These are phyloP conservation scores for Phragmatobia fuliginosa DNA, from an alignment of 2,888 invertebrate genomes.

Conservation along the genomic window DNA sequence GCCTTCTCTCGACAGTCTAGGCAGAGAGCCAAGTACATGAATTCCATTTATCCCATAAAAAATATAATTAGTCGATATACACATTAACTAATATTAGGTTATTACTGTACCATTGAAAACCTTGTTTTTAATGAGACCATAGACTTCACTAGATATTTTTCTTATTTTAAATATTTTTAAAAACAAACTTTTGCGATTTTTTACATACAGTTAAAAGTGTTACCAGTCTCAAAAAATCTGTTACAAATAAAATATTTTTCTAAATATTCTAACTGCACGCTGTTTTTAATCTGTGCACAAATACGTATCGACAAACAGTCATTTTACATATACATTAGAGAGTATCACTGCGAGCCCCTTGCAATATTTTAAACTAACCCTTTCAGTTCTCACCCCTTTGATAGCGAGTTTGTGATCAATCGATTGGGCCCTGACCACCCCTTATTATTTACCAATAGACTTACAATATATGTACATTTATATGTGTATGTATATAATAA, in stretches of 20 bases:
- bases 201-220: not conserved
- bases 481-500: not conserved
- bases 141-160: not conserved
- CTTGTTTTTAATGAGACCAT: not conserved
- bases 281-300: conserved; percentile 33
- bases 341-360: conserved; percentile 60
- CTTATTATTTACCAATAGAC: conserved; percentile 77
- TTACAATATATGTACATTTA: conserved; percentile 40
- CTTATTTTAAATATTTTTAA: not conserved
- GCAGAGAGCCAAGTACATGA: conserved; percentile 24
- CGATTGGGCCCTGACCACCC: conserved; percentile 78
- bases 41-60: conserved; percentile 26
- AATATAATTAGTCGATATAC: conserved; percentile 27
- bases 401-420: conserved; percentile 69
- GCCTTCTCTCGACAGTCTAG: conserved; percentile 23
- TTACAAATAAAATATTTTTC: not conserved
- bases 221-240: not conserved
- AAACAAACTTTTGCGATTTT: not conserved
- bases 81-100: conserved; percentile 15
- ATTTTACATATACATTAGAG: conserved; percentile 52
- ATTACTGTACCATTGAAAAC: not conserved
- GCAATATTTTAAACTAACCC: conserved; percentile 83
- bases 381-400: conserved; percentile 69
- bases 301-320: conserved; percentile 42
- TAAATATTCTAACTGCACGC: not conserved